A percentile compares a stretch with the other conserved stretches of the same genome.
Conservation (phyloP, 2,113 vertebrate genomes). For the Dipodomys ordii region DNA sequence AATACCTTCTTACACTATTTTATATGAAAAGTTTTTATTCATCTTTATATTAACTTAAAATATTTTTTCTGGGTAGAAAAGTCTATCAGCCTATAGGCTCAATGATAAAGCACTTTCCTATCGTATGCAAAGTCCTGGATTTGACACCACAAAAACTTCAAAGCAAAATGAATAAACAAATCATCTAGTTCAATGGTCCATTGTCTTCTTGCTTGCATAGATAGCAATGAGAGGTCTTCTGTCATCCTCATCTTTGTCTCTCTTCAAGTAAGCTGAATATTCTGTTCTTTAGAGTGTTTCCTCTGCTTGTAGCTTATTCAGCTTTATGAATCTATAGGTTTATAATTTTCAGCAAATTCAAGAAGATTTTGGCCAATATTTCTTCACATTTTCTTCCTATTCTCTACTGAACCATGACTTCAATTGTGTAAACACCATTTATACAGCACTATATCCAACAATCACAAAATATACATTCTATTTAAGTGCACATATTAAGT, state of each 20-base stretch:
- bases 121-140: background rate
- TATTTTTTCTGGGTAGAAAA: too few relatives aligned
- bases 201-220: background rate
- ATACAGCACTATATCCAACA: background rate
- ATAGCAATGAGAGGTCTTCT: background rate
- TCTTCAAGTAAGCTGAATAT: background rate
- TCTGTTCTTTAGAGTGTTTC: background rate
- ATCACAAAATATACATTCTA: background rate
- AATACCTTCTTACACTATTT: background rate
- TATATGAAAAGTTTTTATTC: background rate
- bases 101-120: background rate
- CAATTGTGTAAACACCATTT: background rate
- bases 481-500: too few relatives aligned
- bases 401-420: background rate
- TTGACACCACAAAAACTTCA: background rate
- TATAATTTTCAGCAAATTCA: conserved; percentile 35
- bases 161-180: background rate
- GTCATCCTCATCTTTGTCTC: background rate
- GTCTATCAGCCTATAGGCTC: too few relatives aligned
- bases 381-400: conserved; percentile 11
- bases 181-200: background rate
- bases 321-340: background rate
- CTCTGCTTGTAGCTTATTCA: background rate
- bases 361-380: background rate
- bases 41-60: background rate